phyloP scores from a whole-genome alignment of 1,140 invertebrate species.

The Papilio glaucus region DNA sequence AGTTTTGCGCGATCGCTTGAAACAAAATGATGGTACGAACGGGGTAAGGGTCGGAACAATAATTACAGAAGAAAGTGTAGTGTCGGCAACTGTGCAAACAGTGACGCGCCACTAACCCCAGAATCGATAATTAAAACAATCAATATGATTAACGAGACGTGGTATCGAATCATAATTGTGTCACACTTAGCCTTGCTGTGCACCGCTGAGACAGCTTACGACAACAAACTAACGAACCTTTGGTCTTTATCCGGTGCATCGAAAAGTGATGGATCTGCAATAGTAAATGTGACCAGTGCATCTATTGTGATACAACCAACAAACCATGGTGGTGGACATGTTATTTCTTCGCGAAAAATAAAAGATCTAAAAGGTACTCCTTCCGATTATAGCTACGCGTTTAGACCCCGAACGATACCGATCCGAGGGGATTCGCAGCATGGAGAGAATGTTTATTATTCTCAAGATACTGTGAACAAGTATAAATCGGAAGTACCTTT shows the following conservation, averaged over 20 bases:
- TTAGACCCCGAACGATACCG: slow-evolving; percentile 68
- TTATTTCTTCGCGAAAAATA: slow-evolving; percentile 43
- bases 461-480: slow-evolving; percentile 57
- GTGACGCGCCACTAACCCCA: slow-evolving; percentile 52
- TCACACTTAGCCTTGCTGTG: slow-evolving; percentile 54
- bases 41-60: slow-evolving; percentile 53
- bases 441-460: slow-evolving; percentile 65
- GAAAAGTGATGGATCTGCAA: slow-evolving; percentile 58
- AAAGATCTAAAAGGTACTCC: slow-evolving; percentile 43
- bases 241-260: slow-evolving; percentile 57
- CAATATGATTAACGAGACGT: slow-evolving; percentile 59
- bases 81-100: slow-evolving; percentile 56
- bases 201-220: slow-evolving; percentile 57
- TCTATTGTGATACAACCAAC: slow-evolving; percentile 61
- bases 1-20: slow-evolving; percentile 79
- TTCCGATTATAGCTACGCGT: slow-evolving; percentile 56
- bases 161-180: slow-evolving; percentile 57
- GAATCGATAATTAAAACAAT: slow-evolving; percentile 49
- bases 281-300: slow-evolving; percentile 66
- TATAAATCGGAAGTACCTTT: slow-evolving; percentile 74
- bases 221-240: slow-evolving; percentile 63
- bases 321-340: slow-evolving; percentile 45
- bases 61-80: slow-evolving; percentile 66
- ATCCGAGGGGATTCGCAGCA: slow-evolving; percentile 51
- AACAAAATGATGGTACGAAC: slow-evolving; percentile 74